A percentile compares a stretch with the other conserved stretches of the same genome.
phyloP scores from a whole-genome alignment of 2,113 vertebrate species.

The Abramis brama region DNA sequence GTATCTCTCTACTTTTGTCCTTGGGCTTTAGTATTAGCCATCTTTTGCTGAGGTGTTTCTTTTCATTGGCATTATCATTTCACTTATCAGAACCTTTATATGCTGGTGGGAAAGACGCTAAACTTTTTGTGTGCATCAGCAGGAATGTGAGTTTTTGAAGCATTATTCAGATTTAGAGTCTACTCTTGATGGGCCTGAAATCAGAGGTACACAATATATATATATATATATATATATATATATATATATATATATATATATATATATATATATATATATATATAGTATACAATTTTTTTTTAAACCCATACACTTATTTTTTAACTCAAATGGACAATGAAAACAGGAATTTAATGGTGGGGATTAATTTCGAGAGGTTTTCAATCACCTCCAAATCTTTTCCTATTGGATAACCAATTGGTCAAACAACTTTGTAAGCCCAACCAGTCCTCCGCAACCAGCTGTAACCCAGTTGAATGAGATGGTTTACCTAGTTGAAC shows the following conservation, averaged over 20 bases:
- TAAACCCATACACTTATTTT: background rate
- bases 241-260: background rate
- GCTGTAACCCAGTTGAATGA: background rate
- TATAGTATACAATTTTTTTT: background rate
- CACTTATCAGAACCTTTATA: constrained; percentile 3
- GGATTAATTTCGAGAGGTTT: background rate
- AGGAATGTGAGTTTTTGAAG: background rate
- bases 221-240: background rate
- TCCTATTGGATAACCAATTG: background rate
- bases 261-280: background rate
- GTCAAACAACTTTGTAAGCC: background rate
- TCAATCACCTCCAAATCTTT: background rate
- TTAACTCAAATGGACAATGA: background rate
- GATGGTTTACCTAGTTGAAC: background rate
- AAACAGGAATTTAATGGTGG: background rate
- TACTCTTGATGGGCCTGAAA: background rate
- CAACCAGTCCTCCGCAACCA: background rate
- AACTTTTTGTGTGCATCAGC: constrained; percentile 25
- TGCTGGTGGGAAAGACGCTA: background rate
- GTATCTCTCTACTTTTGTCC: constrained; percentile 26
- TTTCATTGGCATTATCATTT: constrained; percentile 32
- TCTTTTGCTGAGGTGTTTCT: constrained; percentile 33
- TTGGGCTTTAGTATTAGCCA: constrained; percentile 31
- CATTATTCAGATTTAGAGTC: background rate
- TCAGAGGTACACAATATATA: background rate